Evolutionary conservation across 2,797 vertebrate genomes (phyloP).

Genomic region (Cynodonichthys magdalenae): DNA sequence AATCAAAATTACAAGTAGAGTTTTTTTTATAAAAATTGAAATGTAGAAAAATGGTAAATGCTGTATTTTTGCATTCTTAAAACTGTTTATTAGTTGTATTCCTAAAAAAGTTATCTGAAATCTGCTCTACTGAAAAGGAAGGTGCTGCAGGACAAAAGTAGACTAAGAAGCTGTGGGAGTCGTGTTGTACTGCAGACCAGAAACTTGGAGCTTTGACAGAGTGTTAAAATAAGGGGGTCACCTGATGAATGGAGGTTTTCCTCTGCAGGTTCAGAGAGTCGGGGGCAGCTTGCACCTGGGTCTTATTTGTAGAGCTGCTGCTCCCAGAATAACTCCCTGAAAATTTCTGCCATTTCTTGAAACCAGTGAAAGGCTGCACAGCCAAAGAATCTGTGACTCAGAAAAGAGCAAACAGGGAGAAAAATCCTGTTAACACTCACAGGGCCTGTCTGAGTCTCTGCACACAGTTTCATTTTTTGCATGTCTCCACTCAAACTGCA

Average conservation of each 20-base stretch:
- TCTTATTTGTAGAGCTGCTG: background rate
- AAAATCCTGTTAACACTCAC: background rate
- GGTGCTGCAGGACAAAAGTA: background rate
- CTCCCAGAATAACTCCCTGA: background rate
- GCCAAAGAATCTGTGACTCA: background rate
- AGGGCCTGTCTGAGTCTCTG: background rate
- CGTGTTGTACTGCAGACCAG: background rate
- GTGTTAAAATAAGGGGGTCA: conserved; percentile 5
- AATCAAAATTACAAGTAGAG: conserved; percentile 1
- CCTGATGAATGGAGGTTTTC: background rate
- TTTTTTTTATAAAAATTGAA: too few relatives aligned
- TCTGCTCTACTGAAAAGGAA: background rate
- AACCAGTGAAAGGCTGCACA: background rate
- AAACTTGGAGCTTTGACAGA: background rate
- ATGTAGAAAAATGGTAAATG: too few relatives aligned
- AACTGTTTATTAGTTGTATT: background rate
- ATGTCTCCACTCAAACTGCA: conserved; percentile 10
- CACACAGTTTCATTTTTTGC: background rate
- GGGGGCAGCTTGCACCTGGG: background rate
- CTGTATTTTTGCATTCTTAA: background rate
- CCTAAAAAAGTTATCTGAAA: background rate
- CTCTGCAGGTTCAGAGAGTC: background rate
- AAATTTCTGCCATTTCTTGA: background rate
- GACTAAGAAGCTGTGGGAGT: background rate
- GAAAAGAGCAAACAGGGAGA: background rate